Evolutionary conservation across 1,140 invertebrate species (phyloP).

Genomic region (Aphelinus atriplicis): DNA sequence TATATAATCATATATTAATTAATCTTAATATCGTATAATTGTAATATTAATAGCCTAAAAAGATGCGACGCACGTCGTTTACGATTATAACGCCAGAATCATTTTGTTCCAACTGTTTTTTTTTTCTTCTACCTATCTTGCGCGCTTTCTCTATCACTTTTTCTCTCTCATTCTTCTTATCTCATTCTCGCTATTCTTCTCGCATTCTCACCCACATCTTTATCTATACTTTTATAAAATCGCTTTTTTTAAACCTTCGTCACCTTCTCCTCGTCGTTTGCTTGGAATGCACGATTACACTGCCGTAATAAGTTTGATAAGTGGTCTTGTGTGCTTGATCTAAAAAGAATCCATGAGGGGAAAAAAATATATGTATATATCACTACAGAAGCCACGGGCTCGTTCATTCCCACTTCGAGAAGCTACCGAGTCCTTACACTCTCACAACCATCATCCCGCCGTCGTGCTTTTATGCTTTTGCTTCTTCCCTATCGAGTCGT

Average conservation of each 20-base stretch:
- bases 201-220: conserved; percentile 20
- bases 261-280: conserved; percentile 37
- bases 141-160: conserved; percentile 5
- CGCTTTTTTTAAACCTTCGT: conserved; percentile 35
- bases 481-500: background rate
- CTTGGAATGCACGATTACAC: conserved; percentile 49
- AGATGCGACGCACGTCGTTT: conserved; percentile 50
- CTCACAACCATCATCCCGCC: background rate
- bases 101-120: conserved; percentile 25
- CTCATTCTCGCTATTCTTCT: conserved; percentile 3
- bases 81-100: conserved; percentile 46
- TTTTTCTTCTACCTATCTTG: conserved; percentile 29
- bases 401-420: background rate
- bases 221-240: conserved; percentile 34
- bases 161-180: conserved; percentile 22
- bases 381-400: background rate
- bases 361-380: background rate
- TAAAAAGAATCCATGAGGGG: conserved; percentile 13
- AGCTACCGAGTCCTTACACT: background rate
- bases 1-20: conserved; percentile 60
- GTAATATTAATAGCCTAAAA: conserved; percentile 57
- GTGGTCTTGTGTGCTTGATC: conserved; percentile 38
- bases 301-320: conserved; percentile 35
- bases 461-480: too few relatives aligned
- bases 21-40: conserved; percentile 57